phyloP scores from a whole-genome alignment of 2,888 invertebrate genomes.

The Catonia carolina region DNA sequence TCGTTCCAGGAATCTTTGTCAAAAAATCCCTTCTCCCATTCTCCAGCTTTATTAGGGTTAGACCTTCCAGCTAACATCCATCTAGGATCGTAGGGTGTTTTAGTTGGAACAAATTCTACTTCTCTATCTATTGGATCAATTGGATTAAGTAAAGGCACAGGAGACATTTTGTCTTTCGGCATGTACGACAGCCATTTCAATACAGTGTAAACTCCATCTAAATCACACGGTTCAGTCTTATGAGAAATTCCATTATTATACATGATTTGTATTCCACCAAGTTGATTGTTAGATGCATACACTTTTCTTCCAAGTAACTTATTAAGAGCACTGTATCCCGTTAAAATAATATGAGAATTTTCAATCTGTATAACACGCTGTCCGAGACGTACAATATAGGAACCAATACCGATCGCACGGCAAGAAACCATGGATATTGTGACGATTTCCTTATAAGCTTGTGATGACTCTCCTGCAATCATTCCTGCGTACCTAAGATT shows the following conservation, averaged over 20 bases:
- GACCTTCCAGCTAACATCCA: slow-evolving; percentile 76
- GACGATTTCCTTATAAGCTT: slow-evolving; percentile 88
- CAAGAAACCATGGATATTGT: slow-evolving; percentile 97
- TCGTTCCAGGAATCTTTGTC: slow-evolving; percentile 84
- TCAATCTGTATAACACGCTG: slow-evolving; percentile 90
- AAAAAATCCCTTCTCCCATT: slow-evolving; percentile 89
- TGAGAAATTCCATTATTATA: slow-evolving; percentile 96
- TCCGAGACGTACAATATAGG: slow-evolving; percentile 88
- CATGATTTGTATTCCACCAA: slow-evolving; percentile 98
- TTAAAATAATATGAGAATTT: slow-evolving; percentile 95
- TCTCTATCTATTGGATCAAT: slow-evolving; percentile 77
- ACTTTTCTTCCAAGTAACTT: slow-evolving; percentile 90
- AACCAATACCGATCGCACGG: slow-evolving; percentile 92
- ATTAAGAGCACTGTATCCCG: slow-evolving; percentile 93
- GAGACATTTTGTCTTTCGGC: slow-evolving; percentile 70
- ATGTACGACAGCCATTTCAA: slow-evolving; percentile 91
- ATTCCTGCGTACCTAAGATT: slow-evolving; percentile 90
- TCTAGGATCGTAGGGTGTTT: slow-evolving; percentile 90
- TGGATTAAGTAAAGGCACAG: slow-evolving; percentile 63
- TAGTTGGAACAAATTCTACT: slow-evolving; percentile 78
- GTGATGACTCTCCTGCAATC: slow-evolving; percentile 96
- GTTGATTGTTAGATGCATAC: slow-evolving; percentile 96
- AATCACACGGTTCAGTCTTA: slow-evolving; percentile 80
- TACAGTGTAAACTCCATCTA: slow-evolving; percentile 83
- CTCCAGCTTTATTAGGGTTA: slow-evolving; percentile 51